These are phyloP conservation scores for Mesorhabditis sp. DNA, from an alignment of 2,888 invertebrate genomes.

Conservation along the genomic window DNA sequence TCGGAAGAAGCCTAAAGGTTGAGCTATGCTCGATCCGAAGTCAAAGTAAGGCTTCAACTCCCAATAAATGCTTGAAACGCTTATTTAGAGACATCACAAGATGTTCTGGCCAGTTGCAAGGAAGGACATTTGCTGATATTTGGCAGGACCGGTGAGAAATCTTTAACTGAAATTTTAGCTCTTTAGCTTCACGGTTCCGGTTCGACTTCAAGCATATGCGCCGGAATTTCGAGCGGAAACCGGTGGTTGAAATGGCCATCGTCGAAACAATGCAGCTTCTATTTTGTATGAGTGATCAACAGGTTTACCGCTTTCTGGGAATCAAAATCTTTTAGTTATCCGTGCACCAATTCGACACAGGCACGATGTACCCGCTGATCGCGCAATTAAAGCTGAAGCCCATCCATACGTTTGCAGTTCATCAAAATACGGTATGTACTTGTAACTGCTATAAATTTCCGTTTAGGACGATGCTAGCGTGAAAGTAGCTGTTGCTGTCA, in stretches of 20 bases:
- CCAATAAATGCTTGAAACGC: background rate
- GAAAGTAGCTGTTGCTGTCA: constrained; percentile 39
- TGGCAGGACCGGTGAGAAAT: background rate
- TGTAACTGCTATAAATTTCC: background rate
- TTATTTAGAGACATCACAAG: constrained; percentile 27
- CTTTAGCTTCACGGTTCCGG: constrained; percentile 13
- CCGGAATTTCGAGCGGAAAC: constrained; percentile 38
- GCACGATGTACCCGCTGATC: constrained; percentile 17
- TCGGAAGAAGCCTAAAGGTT: constrained; percentile 40
- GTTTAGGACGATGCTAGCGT: constrained; percentile 23
- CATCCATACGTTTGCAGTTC: constrained; percentile 20
- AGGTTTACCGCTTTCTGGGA: constrained; percentile 26
- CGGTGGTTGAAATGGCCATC: constrained; percentile 39
- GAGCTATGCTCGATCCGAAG: constrained; percentile 34
- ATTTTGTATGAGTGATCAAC: constrained; percentile 42
- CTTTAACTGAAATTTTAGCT: too few species aligned
- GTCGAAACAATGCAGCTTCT: constrained; percentile 42
- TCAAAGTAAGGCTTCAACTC: constrained; percentile 22
- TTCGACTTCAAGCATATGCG: constrained; percentile 24
- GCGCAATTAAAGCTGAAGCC: constrained; percentile 26
- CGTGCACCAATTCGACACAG: background rate
- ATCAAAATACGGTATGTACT: background rate
- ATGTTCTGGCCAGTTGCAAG: constrained; percentile 29
- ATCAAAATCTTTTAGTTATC: constrained; percentile 8
- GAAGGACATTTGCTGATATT: constrained; percentile 32